Base-by-base conservation (phyloP, 2,888 invertebrate species). In the Caenorhabditis sp. region DNA sequence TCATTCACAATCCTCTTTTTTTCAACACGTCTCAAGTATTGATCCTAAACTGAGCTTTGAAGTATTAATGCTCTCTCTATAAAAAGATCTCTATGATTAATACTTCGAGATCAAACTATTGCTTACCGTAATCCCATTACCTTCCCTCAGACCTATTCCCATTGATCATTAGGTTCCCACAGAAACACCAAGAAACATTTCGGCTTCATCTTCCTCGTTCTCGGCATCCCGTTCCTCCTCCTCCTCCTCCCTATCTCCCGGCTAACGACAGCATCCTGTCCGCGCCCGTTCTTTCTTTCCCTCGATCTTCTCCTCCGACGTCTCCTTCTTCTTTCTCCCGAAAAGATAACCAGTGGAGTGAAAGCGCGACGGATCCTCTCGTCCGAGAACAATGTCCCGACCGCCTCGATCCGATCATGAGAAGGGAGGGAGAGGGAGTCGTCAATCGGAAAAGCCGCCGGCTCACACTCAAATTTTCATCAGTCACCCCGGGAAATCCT, bases 261-360 rank as follows among this genome's bases (percentile, higher is more conserved):
- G 65, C 66, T 66, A 66, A 56, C 55, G 55, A 32, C 35, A 52
- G 30, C 56, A 66, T 66, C 66, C 66, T 66, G 56, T 56, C 46
- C 52, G 52, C 52, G 52, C 52, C 52, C 52, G 52, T 52, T 52
- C 52, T 52, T 52, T 37, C 32, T 50, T 50, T 8, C 24, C 46
- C 24, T 26, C 26, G 26, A 35, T 26, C 46, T 41, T 20, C 45
- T 45, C 45, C 45, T 22, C 24, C 45, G 11, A 20, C 8, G 4
- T 8, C 11, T 5, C 26, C 2, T 46, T 20, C 46, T n/a, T 15
- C 26, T 43, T 30, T 15, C 24, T 53, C 37, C 15, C 39, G 41
- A 52, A 53, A 50, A 62, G 61, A 62, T 62, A 62, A 62, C 48
- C 27, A 48, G 48, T 48, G 48, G 61, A 62, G 61, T 62, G 61